Evolutionary conservation across 1,140 invertebrate genomes (phyloP), one percentile per base, ranked within the genome.

Genomic region (Neodiprion pinetum): DNA sequence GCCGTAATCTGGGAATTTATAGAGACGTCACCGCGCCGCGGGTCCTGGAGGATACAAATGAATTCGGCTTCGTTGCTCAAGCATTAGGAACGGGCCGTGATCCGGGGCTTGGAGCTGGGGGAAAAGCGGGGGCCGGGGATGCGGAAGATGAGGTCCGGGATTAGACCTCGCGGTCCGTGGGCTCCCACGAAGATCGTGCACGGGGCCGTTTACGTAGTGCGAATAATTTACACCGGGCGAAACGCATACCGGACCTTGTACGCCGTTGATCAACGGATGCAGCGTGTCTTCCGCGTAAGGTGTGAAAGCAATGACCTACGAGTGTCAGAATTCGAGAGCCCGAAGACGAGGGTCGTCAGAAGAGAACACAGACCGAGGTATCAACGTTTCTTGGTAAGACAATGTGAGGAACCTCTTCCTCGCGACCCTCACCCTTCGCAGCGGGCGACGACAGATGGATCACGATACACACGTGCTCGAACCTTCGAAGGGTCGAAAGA

Each of bases 111-210:
- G 61, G 1, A 67, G 11, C 73, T 71, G 10, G 67, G 67, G 47
- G 12, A 48, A 66, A 70, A 50, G 66, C 50, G 47, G 11, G 40
- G 48, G 48, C 65, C 68, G 61, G 77, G 70, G 65, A 75, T 73
- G 68, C 75, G 75, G 79, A 72, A 77, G 77, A 74, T 80, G 72
- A 76, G 74, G 76, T 70, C 70, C n/a, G 53, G 78, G 80, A 80
- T 79, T 76, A 80, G 77, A 9, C 53, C 53, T 14, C 28, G 74
- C 80, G 77, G 80, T 72, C 77, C 80, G 80, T 71, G 76, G 75
- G 74, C 80, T 81, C 80, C 78, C 80, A 81, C 80, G 80, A 78
- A 79, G 80, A 80, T 81, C 78, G 79, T 73, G 53, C n/a, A 61
- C 53, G 11, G 4, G 4, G 11, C 53, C 53, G n/a, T 61, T 61